Evolutionary conservation across 1,140 invertebrate genomes (phyloP), one percentile per base, ranked within the genome.

Genomic region (Aphis gossypii): DNA sequence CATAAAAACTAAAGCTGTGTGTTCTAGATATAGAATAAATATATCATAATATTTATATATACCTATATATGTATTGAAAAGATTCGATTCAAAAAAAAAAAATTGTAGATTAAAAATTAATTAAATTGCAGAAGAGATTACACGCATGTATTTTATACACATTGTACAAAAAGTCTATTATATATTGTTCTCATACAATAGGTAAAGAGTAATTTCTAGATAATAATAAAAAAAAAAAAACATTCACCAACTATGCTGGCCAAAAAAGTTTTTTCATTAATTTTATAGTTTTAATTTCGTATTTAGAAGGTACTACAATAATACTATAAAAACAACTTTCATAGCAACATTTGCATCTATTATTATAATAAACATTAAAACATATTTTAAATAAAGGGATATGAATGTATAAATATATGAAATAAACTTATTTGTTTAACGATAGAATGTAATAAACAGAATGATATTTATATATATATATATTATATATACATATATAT

Each of bases 221-320:
- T 86, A 46, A 48, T 46, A 48, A 20, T 51, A 44, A 48, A 51
- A 89, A 56, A 89, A 35, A 87, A 87, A 89, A 89, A 89, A 21
- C 48, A 35, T 89, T 89, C 48, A 68, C 11, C 30, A 11, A 14
- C 60, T n/a, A 76, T 14, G 48, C 35, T 54, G 3, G 51, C 88
- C 88, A 89, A 89, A 54, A 89, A 89, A 89, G 88, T 89, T 89
- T 89, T 89, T 89, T 89, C 88, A 89, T 89, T 89, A 89, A 35
- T 35, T 89, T 89, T 89, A 54, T 35, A 56, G 88, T 89, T 89
- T 89, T 89, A 89, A 89, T 89, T 89, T 54, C 60, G 46, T 89
- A 89, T 89, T 89, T 89, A 38, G 48, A 89, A 89, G 35, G 35
- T 18, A 76, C 0, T 11, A 60, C 54, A 14, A 54, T 1, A 56